Percentiles rank a stretch among this genome's conserved stretches.
Evolutionary conservation across 2,888 invertebrate genomes (phyloP).

Genomic region (Hanleya hanleyi): DNA sequence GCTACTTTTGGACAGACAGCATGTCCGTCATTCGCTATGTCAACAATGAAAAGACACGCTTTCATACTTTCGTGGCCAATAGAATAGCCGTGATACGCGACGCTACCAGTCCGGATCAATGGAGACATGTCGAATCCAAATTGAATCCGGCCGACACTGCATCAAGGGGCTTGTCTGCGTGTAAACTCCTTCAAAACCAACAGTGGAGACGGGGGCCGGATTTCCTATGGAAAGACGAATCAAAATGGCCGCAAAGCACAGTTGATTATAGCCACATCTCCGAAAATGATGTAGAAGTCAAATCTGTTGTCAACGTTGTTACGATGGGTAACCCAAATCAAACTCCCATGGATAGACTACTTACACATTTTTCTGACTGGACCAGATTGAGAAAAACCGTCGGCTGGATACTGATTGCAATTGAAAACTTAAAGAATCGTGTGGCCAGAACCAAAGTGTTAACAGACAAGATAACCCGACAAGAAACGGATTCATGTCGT

Average conservation of each 20-base stretch:
- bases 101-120: background rate
- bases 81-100: background rate
- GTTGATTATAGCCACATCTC: background rate
- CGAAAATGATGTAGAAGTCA: background rate
- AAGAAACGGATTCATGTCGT: too few species aligned
- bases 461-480: too few species aligned
- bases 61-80: slow-evolving; percentile 29
- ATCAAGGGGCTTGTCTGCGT: too few species aligned
- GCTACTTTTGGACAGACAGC: slow-evolving; percentile 32
- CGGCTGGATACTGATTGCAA: too few species aligned
- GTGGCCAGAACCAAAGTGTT: too few species aligned
- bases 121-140: background rate
- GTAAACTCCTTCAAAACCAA: background rate
- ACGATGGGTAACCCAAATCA: background rate
- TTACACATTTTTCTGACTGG: background rate
- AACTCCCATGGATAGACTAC: background rate
- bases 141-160: background rate
- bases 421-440: too few species aligned
- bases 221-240: background rate
- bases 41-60: slow-evolving; percentile 17
- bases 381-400: too few species aligned
- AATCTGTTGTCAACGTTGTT: background rate
- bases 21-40: slow-evolving; percentile 28
- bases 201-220: background rate
- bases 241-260: background rate